These are phyloP conservation scores for Melanotaenia nigrans DNA, from an alignment of 2,797 vertebrate species.

Conservation along the genomic window DNA sequence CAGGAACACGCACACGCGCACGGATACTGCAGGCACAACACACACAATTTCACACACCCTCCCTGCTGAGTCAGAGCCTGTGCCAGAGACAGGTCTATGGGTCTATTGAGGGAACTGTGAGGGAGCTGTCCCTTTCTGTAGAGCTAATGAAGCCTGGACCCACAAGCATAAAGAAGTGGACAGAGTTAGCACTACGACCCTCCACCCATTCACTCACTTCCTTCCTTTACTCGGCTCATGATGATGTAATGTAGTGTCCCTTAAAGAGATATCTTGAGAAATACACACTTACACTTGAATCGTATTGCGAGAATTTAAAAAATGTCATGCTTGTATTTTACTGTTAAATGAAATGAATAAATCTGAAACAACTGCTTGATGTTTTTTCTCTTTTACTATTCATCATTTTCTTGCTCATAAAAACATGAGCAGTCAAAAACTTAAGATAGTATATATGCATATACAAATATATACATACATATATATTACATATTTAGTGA, in stretches of 20 bases:
- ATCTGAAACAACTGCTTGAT: not conserved
- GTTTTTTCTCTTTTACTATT: not conserved
- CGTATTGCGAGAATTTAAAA: not conserved
- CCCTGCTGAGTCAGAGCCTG: slow-evolving; percentile 59
- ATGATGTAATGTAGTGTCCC: slow-evolving; percentile 77
- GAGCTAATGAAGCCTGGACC: slow-evolving; percentile 84
- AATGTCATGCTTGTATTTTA: not conserved
- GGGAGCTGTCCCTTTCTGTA: slow-evolving; percentile 75
- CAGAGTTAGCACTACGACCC: slow-evolving; percentile 71
- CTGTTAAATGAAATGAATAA: not conserved
- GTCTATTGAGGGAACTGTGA: slow-evolving; percentile 77
- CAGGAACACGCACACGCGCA: slow-evolving; percentile 34
- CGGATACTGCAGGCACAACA: slow-evolving; percentile 25
- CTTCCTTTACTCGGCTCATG: slow-evolving; percentile 66
- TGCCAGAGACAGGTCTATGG: slow-evolving; percentile 76
- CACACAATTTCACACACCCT: slow-evolving; percentile 31
- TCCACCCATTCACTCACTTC: slow-evolving; percentile 78
- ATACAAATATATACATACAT: too few species aligned
- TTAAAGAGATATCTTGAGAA: slow-evolving; percentile 69
- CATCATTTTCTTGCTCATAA: not conserved
- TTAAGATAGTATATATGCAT: not conserved
- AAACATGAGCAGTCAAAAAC: not conserved
- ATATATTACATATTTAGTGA: not conserved
- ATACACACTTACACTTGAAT: slow-evolving; percentile 49
- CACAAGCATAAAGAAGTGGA: slow-evolving; percentile 74